A percentile compares a stretch with the other conserved stretches of the same genome.
phyloP scores from a whole-genome alignment of 2,113 vertebrate genomes.

The Crotophaga sulcirostris region DNA sequence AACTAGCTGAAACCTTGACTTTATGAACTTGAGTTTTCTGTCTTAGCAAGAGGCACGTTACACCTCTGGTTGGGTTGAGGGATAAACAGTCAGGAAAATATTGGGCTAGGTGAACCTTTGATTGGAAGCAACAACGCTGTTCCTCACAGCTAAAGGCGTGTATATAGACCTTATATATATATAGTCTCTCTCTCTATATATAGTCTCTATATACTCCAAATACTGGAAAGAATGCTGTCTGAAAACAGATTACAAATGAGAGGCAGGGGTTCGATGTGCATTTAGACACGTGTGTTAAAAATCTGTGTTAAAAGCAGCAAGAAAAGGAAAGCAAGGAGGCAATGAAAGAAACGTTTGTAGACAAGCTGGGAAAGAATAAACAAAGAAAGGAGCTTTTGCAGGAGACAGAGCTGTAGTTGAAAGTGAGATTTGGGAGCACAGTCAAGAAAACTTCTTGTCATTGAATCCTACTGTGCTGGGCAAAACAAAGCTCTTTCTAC shows the following conservation, averaged over 20 bases:
- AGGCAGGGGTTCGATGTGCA: not conserved
- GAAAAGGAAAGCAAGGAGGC: not conserved
- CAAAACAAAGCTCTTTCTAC: conserved; percentile 22
- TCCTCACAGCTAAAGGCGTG: not conserved
- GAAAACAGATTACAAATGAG: not conserved
- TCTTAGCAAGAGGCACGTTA: not conserved
- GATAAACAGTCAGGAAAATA: not conserved
- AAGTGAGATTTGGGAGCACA: not conserved
- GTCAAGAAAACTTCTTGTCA: conserved; percentile 43
- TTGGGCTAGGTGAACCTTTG: not conserved
- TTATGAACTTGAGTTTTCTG: not conserved
- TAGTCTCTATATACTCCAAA: no score
- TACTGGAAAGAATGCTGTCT: not conserved
- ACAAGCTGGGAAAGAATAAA: conserved; percentile 9
- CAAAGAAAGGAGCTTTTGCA: not conserved
- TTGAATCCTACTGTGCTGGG: conserved; percentile 26
- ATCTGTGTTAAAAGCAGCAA: not conserved
- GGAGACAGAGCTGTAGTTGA: not conserved
- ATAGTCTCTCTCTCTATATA: no score
- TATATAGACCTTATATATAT: no score
- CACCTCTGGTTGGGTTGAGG: not conserved
- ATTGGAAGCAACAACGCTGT: not conserved
- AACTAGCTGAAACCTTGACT: not conserved
- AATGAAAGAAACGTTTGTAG: not conserved
- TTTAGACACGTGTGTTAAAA: not conserved